Evolutionary conservation across 2,888 invertebrate genomes (phyloP).

Genomic region (Calephelis perditalis): DNA sequence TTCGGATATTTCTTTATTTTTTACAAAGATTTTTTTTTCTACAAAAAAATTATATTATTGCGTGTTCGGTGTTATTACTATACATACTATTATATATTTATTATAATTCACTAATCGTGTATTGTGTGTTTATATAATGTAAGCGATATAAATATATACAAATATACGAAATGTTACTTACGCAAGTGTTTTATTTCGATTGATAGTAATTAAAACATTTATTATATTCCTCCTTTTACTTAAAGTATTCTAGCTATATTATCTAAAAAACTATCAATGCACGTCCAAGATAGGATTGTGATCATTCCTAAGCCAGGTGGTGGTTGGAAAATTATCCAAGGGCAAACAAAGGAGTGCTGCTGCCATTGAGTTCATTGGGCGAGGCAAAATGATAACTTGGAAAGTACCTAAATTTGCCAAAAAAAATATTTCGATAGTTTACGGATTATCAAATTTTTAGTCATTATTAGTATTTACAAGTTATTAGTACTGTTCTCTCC

Average conservation of each 20-base stretch:
- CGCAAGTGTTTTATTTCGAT: conserved; percentile 31
- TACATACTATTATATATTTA: conserved; percentile 8
- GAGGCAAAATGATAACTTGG: no score
- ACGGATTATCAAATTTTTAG: no score
- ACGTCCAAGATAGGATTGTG: no score
- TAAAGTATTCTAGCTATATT: not conserved
- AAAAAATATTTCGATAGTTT: no score
- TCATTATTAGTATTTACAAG: no score
- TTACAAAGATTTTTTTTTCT: not conserved
- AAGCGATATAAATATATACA: conserved; percentile 42
- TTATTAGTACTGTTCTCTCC: no score
- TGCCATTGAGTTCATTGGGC: no score
- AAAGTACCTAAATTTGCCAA: no score
- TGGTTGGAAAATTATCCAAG: no score
- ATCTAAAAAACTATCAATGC: not conserved
- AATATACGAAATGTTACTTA: conserved; percentile 64
- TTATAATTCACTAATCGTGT: conserved; percentile 22
- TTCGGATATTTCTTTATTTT: conserved; percentile 3
- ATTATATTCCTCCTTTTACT: no score
- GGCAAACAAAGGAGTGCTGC: no score
- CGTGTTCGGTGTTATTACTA: conserved; percentile 30
- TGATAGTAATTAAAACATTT: conserved; percentile 6
- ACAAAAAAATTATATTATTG: conserved; percentile 17
- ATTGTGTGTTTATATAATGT: conserved; percentile 22
- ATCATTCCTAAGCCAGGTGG: no score